Base-by-base conservation (phyloP, 2,797 vertebrate genomes). In the Microctenopoma steveboyesi region DNA sequence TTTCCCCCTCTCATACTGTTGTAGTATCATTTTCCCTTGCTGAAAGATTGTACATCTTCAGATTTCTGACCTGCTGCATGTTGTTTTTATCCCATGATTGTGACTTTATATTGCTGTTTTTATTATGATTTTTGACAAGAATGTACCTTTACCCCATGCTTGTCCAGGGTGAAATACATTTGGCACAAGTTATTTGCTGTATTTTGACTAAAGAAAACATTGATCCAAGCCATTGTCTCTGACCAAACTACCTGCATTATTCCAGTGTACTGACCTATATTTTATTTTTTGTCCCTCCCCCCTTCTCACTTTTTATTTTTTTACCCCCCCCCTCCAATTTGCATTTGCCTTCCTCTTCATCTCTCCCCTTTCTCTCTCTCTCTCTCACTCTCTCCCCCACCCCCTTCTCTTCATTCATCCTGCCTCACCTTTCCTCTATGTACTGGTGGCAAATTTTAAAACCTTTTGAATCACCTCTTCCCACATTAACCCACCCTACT, bases 211-310 rank as follows among this genome's bases (percentile, higher is more conserved):
- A 88, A 90, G 83, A 95, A 95, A 95, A 95, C 96, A 95, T 97
- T 96, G 95, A 95, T 94, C 96, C 74, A 75, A 96, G 95, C 95
- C 96, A 98, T 98, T 95, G 86, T 96, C 84, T 98, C 95, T 98
- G 96, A 98, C 96, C 96, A 97, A 96, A 96, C 95, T 95, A 86
- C 95, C 96, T 98, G 97, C 97, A 98, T 98, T 98, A 82, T 89
- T 96, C 95, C 96, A 96, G 94, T 90, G 96, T 98, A 99, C 97
- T 99, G 97, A 98, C 97, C 95, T 98, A 94, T 97, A 95, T 96
- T 97, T 92, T 96, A 96, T 96, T 97, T 98, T 97, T 96, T 96
- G 93, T 95, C 95, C 95, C 95, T 92, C 93, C 86, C 93, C 93
- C 90, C 27, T 72, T 5, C 90, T 72, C 92, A 92, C 92, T 74